Evolutionary conservation across 2,113 vertebrate species (phyloP), one percentile per base, ranked within the genome.

Genomic region (Semnornis frantzii): DNA sequence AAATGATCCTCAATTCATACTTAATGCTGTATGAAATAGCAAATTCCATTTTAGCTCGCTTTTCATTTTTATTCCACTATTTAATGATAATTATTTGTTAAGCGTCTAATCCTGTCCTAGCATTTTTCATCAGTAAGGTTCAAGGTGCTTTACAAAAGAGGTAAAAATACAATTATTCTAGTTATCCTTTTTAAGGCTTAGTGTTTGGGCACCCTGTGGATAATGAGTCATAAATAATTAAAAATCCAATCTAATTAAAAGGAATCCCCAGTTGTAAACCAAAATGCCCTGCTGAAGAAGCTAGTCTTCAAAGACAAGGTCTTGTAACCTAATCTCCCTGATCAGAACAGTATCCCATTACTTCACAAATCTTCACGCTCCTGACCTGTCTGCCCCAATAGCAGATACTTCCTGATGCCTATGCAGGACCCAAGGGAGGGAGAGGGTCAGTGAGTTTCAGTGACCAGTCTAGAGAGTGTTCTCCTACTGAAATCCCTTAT

Each of bases 81-180:
- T 58, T 69, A 72, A 34, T 69, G 31, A 52, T 59, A 55, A 31
- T 52, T 83, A 94, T 87, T 91, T 71, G 60, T 94, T 85, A 78
- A 79, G 21, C 20, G 5, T 37, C 57, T 92, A 93, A 87, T 91
- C 72, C 52, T 85, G 46, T 82, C 28, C 33, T 74, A 71, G 64
- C 4, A 5, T 79, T 87, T 89, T 33, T 89, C 42, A 73, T 91
- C 46, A 76, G 50, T 63, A 52, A 79, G 71, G 64, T 91, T 93
- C 74, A 89, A 94, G 75, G 87, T 93, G 81, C 78, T 94, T 95
- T 82, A 87, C 57, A 85, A 50, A 93, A 87, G 71, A 82, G 52
- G 31, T 52, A 28, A 82, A 83, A 94, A 77, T 63, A 54, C 15
- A 20, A 75, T 95, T 89, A 92, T 76, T 84, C 63, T 3, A 31